phyloP scores from a whole-genome alignment of 2,888 invertebrate genomes.

The Taenaris catops region DNA sequence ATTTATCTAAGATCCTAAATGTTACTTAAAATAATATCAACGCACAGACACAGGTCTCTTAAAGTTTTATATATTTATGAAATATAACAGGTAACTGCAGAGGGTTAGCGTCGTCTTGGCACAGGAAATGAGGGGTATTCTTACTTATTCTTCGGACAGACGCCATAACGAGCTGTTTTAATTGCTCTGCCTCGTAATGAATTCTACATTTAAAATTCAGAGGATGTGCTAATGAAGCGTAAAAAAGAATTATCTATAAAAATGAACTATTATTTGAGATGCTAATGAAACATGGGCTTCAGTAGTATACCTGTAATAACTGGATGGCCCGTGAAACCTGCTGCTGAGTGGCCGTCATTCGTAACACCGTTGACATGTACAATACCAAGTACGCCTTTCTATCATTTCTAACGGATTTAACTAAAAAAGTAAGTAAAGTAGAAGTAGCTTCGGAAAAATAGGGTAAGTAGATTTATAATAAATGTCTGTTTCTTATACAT shows the following conservation, averaged over 20 bases:
- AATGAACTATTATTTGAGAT: conserved; percentile 1
- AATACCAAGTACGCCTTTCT: no score
- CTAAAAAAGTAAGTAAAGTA: no score
- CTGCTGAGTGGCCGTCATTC: no score
- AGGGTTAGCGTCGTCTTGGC: conserved; percentile 17
- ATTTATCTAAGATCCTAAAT: no score
- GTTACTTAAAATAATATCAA: no score
- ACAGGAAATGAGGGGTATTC: conserved; percentile 24
- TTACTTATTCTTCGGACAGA: conserved; percentile 28
- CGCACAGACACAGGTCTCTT: no score
- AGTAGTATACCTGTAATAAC: neutral
- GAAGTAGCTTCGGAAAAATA: no score
- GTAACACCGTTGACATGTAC: no score
- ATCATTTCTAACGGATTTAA: no score
- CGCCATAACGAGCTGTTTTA: conserved; percentile 29
- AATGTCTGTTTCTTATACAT: no score
- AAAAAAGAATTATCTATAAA: conserved; percentile 10
- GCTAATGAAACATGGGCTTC: neutral
- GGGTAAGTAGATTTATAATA: no score
- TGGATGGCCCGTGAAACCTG: no score
- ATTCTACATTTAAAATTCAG: conserved; percentile 17
- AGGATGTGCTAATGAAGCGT: conserved; percentile 14
- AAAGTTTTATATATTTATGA: conserved; percentile 1
- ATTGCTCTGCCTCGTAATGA: conserved; percentile 21
- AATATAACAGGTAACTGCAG: conserved; percentile 11